Evolutionary conservation across 2,888 invertebrate genomes (phyloP).

Genomic region (Melipona bicolor): DNA sequence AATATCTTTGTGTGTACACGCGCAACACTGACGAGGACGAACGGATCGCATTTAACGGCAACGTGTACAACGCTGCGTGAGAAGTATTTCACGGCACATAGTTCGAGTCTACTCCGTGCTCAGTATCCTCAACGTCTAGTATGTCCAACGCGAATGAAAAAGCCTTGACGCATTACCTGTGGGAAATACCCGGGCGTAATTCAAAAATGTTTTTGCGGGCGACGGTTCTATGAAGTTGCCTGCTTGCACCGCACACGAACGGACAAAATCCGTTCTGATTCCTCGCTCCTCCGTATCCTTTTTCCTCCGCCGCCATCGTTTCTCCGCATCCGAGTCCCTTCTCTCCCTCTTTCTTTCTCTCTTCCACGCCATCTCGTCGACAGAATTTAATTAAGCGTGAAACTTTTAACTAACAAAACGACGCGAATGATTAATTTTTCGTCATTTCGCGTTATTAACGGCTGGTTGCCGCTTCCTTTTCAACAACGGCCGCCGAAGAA

Average conservation of each 20-base stretch:
- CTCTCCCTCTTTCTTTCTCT: background rate
- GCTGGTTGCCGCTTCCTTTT: too few species aligned
- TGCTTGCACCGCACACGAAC: background rate
- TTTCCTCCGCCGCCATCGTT: background rate
- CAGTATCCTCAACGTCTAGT: background rate
- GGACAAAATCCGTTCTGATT: slow-evolving; percentile 1
- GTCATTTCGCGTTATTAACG: background rate
- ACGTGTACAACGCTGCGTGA: background rate
- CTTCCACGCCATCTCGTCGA: background rate
- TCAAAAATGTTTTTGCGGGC: slow-evolving; percentile 48
- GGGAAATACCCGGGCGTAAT: slow-evolving; percentile 48
- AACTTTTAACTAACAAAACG: slow-evolving; percentile 26
- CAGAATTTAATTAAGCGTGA: slow-evolving; percentile 66
- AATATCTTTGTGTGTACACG: background rate
- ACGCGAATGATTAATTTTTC: slow-evolving; percentile 51
- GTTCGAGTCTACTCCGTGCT: slow-evolving; percentile 12
- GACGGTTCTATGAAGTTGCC: slow-evolving; percentile 18
- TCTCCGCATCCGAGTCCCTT: background rate
- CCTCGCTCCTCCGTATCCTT: background rate
- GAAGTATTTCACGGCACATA: slow-evolving; percentile 13
- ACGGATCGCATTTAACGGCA: slow-evolving; percentile 25
- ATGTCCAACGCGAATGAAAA: slow-evolving; percentile 34
- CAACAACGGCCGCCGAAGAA: background rate
- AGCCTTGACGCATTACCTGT: slow-evolving; percentile 50
- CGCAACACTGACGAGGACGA: background rate